Evolutionary conservation across 2,888 invertebrate species (phyloP), one percentile per base, ranked within the genome.

Genomic region (Subacronicta megacephala): DNA sequence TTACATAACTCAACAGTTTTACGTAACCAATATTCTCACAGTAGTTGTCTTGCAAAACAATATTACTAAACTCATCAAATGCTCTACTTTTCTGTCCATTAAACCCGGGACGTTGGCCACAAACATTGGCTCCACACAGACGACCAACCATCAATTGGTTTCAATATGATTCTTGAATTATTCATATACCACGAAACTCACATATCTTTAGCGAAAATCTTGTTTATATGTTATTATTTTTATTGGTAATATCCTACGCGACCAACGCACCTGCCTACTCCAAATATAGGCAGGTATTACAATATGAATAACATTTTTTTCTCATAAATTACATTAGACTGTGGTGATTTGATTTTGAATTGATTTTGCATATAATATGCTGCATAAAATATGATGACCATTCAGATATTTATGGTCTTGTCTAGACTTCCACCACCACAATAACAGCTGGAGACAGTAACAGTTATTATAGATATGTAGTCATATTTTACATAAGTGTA

Each of bases 151-250:
- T 55, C 58, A 58, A 36, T 64, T 51, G 60, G 43, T 74, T 77
- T 81, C 75, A 79, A 82, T 81, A 72, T 55, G 41, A 13, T 54
- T 67, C 41, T 78, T 87, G 82, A 83, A 87, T 87, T 72, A 87
- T 87, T 82, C 81, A 87, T 64, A 47, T 55, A 55, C 62, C 62
- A 71, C 78, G 61, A 72, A 76, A 64, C 69, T 56, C 62, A 62
- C 62, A 58, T n/a, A n/a, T 66, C 50, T 64, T 40, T 41, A 56
- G 46, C 57, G 44, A 50, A n/a, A 64, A 62, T 75, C 69, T 72
- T 72, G 60, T 63, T 70, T 75, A 73, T 73, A 62, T 78, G n/a
- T 65, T 77, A 67, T 73, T 71, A 68, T 59, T 62, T 59, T 66
- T 54, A 60, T 66, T 62, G 57, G 15, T 37, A 49, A 60, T 67